phyloP scores from a whole-genome alignment of 2,113 vertebrate species.

The Scytalopus superciliaris region DNA sequence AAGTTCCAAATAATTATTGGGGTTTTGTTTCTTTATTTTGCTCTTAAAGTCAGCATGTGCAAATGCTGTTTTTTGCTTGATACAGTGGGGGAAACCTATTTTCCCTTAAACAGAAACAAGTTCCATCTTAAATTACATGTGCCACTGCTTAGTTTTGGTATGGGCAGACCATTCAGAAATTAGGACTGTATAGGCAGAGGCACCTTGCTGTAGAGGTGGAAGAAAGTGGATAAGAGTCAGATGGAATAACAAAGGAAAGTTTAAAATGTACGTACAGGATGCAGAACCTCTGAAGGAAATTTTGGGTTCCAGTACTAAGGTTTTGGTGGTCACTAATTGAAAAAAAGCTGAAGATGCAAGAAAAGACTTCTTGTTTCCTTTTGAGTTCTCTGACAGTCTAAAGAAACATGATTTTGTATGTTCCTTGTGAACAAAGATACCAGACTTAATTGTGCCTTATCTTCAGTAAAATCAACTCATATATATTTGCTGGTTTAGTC shows the following conservation, averaged over 20 bases:
- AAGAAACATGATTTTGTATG: background rate
- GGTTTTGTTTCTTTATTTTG: background rate
- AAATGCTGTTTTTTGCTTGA: background rate
- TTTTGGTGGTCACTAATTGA: background rate
- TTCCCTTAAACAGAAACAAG: background rate
- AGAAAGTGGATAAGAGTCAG: background rate
- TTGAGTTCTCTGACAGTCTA: background rate
- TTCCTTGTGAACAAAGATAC: background rate
- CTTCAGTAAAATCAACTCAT: background rate
- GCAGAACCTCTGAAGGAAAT: background rate
- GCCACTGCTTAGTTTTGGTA: background rate
- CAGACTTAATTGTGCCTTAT: background rate
- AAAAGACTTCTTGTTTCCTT: background rate
- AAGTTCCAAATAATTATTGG: background rate
- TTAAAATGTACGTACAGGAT: background rate
- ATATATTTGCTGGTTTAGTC: background rate
- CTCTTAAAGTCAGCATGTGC: background rate
- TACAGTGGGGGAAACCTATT: background rate
- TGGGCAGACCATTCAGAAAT: background rate
- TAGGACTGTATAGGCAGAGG: background rate
- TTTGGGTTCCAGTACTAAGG: background rate
- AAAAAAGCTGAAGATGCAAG: background rate
- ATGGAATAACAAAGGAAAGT: background rate
- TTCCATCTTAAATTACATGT: background rate
- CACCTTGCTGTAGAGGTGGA: background rate